phyloP scores from a whole-genome alignment of 2,797 vertebrate species.

The Discoglossus pictus region DNA sequence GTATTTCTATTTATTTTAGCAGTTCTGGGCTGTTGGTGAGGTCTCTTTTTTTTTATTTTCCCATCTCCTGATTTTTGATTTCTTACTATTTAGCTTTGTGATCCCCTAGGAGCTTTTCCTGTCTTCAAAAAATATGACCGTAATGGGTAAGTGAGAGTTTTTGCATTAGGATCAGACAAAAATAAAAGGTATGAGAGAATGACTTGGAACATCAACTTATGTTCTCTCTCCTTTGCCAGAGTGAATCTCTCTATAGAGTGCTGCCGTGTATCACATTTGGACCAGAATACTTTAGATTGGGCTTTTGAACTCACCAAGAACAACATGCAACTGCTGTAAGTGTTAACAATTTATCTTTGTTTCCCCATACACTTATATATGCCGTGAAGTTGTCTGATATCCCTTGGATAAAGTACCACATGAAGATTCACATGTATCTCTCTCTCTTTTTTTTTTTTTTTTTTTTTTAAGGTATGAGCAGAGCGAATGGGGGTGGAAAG shows the following conservation, averaged over 20 bases:
- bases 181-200: too few species aligned
- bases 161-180: too few species aligned
- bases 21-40: not conserved
- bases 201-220: too few species aligned
- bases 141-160: slow-evolving; percentile 83
- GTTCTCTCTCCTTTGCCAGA: slow-evolving; percentile 62
- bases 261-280: slow-evolving; percentile 80
- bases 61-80: not conserved
- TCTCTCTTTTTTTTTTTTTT: slow-evolving; percentile 27
- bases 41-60: not conserved
- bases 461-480: slow-evolving; percentile 84
- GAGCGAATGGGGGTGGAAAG: slow-evolving; percentile 97
- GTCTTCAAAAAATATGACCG: slow-evolving; percentile 95
- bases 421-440: not conserved
- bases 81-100: slow-evolving; percentile 76
- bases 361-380: too few species aligned
- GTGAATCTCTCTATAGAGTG: slow-evolving; percentile 91
- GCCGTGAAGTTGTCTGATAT: not conserved
- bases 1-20: not conserved
- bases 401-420: not conserved
- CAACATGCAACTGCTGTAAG: slow-evolving; percentile 95
- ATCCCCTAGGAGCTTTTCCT: slow-evolving; percentile 88
- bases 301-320: slow-evolving; percentile 90
- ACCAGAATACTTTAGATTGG: slow-evolving; percentile 86
- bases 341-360: too few species aligned